Evolutionary conservation across 2,797 vertebrate species (phyloP).

Genomic region (Melanotaenia parkinsoni): DNA sequence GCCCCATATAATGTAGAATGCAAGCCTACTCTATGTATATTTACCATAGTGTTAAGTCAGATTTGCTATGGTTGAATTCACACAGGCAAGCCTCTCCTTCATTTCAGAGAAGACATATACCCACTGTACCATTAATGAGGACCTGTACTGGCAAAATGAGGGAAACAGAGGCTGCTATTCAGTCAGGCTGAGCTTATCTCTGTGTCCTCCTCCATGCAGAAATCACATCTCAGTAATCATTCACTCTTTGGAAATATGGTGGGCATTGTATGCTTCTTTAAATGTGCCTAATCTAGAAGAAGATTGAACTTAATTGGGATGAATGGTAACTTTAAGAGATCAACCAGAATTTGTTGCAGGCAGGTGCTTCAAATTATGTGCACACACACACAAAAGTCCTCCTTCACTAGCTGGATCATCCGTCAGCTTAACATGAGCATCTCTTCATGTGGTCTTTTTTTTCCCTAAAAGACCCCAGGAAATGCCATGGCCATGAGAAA

Average conservation of each 20-base stretch:
- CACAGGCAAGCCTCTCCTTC: slow-evolving; percentile 34
- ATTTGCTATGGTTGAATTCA: slow-evolving; percentile 38
- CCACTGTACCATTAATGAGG: slow-evolving; percentile 35
- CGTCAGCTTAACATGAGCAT: slow-evolving; percentile 49
- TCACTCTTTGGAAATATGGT: slow-evolving; percentile 1
- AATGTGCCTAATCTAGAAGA: slow-evolving; percentile 1
- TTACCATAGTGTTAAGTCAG: slow-evolving; percentile 5
- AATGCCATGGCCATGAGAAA: slow-evolving; percentile 66
- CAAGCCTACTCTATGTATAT: slow-evolving; percentile 8
- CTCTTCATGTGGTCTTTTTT: slow-evolving; percentile 40
- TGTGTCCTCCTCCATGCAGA: slow-evolving; percentile 25
- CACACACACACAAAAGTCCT: slow-evolving; percentile 35
- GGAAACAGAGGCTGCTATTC: slow-evolving; percentile 65
- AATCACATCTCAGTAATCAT: slow-evolving; percentile 26
- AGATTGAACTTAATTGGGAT: not conserved
- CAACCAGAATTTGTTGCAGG: slow-evolving; percentile 7
- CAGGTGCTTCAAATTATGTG: slow-evolving; percentile 8
- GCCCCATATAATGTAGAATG: not conserved
- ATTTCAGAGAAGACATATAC: slow-evolving; percentile 23
- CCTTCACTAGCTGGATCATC: slow-evolving; percentile 44
- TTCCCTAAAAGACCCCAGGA: slow-evolving; percentile 54
- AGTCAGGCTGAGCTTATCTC: slow-evolving; percentile 31
- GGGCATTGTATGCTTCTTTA: not conserved
- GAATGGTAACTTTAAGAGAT: slow-evolving; percentile 9
- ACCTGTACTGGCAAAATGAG: slow-evolving; percentile 42